phyloP scores from a whole-genome alignment of 2,888 invertebrate species.

The Schrankia costaestrigalis region DNA sequence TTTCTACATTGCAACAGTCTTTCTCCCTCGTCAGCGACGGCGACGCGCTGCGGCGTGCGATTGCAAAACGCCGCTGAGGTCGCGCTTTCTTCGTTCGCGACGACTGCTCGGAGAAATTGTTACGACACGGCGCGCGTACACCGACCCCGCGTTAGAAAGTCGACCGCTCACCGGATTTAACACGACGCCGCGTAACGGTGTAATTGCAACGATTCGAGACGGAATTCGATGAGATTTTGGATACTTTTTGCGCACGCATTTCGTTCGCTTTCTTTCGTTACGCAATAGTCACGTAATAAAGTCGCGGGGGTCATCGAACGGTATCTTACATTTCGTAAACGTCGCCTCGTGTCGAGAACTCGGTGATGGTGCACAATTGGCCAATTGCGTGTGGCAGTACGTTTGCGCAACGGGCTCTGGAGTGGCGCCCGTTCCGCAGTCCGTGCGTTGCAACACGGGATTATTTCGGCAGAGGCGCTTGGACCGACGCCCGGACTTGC shows the following conservation, averaged over 20 bases:
- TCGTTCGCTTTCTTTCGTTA: slow-evolving; percentile 77
- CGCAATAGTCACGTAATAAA: slow-evolving; percentile 71
- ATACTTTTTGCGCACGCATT: slow-evolving; percentile 75
- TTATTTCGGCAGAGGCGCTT: slow-evolving; percentile 76
- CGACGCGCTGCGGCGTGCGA: slow-evolving; percentile 50
- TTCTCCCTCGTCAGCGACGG: slow-evolving; percentile 46
- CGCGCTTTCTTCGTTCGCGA: slow-evolving; percentile 80
- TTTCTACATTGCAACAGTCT: slow-evolving; percentile 62
- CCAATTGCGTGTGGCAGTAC: slow-evolving; percentile 57
- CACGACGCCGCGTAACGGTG: slow-evolving; percentile 73
- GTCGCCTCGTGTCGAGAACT: slow-evolving; percentile 35
- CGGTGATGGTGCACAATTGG: slow-evolving; percentile 57
- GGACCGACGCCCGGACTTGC: slow-evolving; percentile 77
- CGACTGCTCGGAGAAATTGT: slow-evolving; percentile 77
- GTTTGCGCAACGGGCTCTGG: slow-evolving; percentile 73
- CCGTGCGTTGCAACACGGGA: slow-evolving; percentile 77
- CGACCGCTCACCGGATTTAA: slow-evolving; percentile 79
- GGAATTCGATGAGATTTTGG: slow-evolving; percentile 67
- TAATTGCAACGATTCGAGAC: slow-evolving; percentile 75
- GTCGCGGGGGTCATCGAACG: slow-evolving; percentile 65
- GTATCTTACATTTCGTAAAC: slow-evolving; percentile 58
- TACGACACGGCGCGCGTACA: slow-evolving; percentile 76
- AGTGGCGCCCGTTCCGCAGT: slow-evolving; percentile 75
- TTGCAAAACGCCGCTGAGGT: slow-evolving; percentile 78
- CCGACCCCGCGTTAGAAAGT: slow-evolving; percentile 80